Conservation (phyloP, 2,113 vertebrate species). For the Onychostruthus taczanowskii region DNA sequence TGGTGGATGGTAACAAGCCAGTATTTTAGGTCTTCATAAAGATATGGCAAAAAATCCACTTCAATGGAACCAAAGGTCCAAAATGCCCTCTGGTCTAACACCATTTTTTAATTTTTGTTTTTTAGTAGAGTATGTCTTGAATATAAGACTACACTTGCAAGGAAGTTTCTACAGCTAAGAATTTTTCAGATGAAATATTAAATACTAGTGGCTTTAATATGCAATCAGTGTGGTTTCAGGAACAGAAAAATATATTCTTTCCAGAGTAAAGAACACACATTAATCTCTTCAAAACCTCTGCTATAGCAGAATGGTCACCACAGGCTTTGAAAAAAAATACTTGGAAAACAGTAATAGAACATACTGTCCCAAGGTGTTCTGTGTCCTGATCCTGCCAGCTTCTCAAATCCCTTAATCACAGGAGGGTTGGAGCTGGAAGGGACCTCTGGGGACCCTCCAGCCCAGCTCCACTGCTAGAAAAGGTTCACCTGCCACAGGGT, state of each 20-base stretch:
- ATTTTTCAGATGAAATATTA: neutral
- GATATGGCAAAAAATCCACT: neutral
- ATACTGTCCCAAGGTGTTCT: neutral
- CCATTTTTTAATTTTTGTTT: neutral
- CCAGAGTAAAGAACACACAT: neutral
- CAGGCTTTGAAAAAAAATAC: neutral
- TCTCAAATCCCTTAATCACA: neutral
- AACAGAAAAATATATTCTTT: neutral
- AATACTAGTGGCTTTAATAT: neutral
- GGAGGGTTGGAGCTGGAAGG: neutral
- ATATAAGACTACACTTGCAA: neutral
- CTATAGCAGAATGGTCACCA: neutral
- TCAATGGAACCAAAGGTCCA: neutral
- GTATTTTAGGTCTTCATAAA: neutral
- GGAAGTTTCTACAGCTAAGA: neutral
- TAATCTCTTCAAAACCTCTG: neutral
- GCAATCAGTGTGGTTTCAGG: neutral
- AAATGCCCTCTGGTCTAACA: neutral
- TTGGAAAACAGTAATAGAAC: neutral
- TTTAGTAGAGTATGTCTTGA: neutral
- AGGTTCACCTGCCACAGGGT: neutral
- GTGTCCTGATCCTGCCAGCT: neutral
- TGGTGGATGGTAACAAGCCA: neutral
- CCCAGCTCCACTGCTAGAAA: neutral
- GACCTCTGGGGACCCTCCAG: neutral